phyloP scores from a whole-genome alignment of 2,113 vertebrate genomes.

The Myiagra hebetior region DNA sequence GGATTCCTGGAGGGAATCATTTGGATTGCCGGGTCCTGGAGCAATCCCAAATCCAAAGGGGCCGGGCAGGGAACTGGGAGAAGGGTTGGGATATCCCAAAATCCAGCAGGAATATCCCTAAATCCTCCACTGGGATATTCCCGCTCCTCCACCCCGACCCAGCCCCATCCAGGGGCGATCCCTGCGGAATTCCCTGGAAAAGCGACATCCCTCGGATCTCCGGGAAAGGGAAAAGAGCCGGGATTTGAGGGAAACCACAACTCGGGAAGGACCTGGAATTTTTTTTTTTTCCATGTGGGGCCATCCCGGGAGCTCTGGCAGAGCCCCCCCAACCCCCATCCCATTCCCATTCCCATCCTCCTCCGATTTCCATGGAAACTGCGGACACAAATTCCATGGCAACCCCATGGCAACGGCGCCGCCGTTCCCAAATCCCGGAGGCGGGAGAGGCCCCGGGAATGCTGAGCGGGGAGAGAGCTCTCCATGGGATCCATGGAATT shows the following conservation, averaged over 20 bases:
- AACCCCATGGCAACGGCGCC: neutral
- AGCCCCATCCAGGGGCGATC: neutral
- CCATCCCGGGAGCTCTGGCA: neutral
- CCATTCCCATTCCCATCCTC: neutral
- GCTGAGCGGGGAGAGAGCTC: neutral
- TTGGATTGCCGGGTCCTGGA: fast-evolving
- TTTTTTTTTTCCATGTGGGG: neutral
- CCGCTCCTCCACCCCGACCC: neutral
- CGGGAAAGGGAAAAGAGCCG: too few relatives aligned
- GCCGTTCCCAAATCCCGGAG: neutral
- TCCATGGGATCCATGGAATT: too few relatives aligned
- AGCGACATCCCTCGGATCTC: fast-evolving
- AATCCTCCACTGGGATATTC: fast-evolving
- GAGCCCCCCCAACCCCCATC: too few relatives aligned
- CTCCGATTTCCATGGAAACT: neutral
- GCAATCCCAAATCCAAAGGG: too few relatives aligned
- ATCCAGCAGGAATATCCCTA: fast-evolving
- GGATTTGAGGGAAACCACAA: neutral
- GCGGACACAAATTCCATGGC: neutral
- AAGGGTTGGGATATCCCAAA: neutral
- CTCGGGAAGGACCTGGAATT: neutral
- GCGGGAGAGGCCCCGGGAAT: neutral
- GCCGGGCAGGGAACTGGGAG: neutral
- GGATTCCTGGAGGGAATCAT: neutral
- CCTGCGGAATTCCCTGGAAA: neutral